Conservation (phyloP, 2,888 invertebrate species). For the Halocaridina rubra region DNA sequence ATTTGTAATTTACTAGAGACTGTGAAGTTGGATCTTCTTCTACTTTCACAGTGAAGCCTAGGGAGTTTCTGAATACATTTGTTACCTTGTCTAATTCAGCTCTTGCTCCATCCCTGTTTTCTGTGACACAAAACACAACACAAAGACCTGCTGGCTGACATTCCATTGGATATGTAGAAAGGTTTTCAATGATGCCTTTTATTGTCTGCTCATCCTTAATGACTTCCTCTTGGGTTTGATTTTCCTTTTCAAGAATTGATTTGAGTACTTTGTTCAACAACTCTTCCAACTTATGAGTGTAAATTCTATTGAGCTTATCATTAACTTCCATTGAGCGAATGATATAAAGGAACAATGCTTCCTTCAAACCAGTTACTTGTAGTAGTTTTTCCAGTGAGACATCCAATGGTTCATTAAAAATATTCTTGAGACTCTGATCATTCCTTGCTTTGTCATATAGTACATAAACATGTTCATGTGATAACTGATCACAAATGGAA, state of each 20-base stretch:
- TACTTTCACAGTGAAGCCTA: conserved; percentile 21
- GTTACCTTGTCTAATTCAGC: conserved; percentile 18
- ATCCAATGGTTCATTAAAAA: background rate
- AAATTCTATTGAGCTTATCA: conserved; percentile 19
- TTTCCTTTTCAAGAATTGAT: too few species aligned
- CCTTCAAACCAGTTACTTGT: conserved; percentile 22
- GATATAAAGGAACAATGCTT: conserved; percentile 24
- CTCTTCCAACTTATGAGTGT: conserved; percentile 9
- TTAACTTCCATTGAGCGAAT: conserved; percentile 9
- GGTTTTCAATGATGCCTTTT: background rate
- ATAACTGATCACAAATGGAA: conserved; percentile 12
- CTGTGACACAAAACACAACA: conserved; percentile 39
- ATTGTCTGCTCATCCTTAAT: background rate
- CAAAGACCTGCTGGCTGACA: conserved; percentile 15
- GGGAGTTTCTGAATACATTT: background rate
- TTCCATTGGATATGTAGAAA: background rate
- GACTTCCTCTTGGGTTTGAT: too few species aligned
- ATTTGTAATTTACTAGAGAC: background rate
- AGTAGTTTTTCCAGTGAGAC: background rate
- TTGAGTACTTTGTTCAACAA: background rate
- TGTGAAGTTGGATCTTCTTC: background rate
- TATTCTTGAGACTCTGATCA: background rate
- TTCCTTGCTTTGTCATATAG: background rate
- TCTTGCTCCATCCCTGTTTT: background rate
- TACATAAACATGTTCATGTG: background rate